Evolutionary conservation across 1,140 invertebrate species (phyloP).

Genomic region (Oryzaephilus surinamensis): DNA sequence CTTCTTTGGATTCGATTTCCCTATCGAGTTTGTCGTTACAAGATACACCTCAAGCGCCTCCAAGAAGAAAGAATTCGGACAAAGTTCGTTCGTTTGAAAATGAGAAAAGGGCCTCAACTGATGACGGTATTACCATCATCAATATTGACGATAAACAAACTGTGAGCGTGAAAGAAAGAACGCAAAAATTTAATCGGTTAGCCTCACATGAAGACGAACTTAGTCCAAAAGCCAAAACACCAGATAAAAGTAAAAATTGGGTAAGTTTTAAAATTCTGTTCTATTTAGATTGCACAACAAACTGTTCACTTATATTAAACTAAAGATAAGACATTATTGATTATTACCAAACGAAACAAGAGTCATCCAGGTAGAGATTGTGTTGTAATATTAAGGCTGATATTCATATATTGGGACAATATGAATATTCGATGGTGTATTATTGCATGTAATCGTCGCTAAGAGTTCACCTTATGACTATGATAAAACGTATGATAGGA

Average conservation of each 20-base stretch:
- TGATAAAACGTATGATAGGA: constrained; percentile 31
- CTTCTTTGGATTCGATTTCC: constrained; percentile 27
- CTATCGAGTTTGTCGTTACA: constrained; percentile 20
- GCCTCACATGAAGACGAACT: constrained; percentile 66
- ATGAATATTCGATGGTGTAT: constrained; percentile 16
- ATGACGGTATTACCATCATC: constrained; percentile 4
- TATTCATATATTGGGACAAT: too few species aligned
- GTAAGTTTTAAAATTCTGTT: too few species aligned
- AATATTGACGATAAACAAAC: constrained; percentile 38
- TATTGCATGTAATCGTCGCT: constrained; percentile 26
- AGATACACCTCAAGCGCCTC: constrained; percentile 34
- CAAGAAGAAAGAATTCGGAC: constrained; percentile 22
- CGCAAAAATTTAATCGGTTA: constrained; percentile 85
- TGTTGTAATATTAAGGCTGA: too few species aligned
- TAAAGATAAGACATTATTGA: too few species aligned
- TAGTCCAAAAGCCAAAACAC: constrained; percentile 40
- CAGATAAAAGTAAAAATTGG: constrained; percentile 26
- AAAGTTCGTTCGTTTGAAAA: constrained; percentile 10
- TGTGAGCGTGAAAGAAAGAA: constrained; percentile 83
- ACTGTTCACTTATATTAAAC: too few species aligned
- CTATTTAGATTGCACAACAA: too few species aligned
- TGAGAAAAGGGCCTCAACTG: constrained; percentile 5
- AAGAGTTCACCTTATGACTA: constrained; percentile 29
- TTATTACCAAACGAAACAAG: too few species aligned
- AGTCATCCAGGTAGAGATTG: too few species aligned